phyloP scores from a whole-genome alignment of 2,797 vertebrate species.

The Poliocrania exsul region DNA sequence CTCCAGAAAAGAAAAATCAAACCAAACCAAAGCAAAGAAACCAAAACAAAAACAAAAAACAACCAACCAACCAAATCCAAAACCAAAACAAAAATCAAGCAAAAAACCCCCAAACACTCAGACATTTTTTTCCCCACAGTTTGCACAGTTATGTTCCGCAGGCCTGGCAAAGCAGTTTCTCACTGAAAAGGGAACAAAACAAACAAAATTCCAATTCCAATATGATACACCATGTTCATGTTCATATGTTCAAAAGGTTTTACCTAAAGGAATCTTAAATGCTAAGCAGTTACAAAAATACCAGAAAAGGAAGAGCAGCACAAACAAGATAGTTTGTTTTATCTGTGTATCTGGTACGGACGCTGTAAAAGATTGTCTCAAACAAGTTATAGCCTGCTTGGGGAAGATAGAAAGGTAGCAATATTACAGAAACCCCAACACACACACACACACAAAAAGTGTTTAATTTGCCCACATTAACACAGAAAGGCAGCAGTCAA shows the following conservation, averaged over 20 bases:
- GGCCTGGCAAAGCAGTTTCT: background rate
- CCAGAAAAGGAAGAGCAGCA: background rate
- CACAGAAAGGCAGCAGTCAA: background rate
- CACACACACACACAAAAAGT: background rate
- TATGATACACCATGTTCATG: background rate
- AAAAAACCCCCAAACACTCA: too few species aligned
- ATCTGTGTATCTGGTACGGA: background rate
- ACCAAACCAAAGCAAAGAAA: too few species aligned
- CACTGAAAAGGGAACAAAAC: background rate
- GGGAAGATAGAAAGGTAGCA: background rate
- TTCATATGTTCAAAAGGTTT: background rate
- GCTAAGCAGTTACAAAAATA: background rate
- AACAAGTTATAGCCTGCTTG: background rate
- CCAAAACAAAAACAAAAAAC: too few species aligned
- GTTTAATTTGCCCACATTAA: background rate
- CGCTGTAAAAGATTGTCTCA: background rate
- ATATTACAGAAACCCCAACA: background rate
- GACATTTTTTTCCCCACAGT: background rate
- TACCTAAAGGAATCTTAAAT: background rate
- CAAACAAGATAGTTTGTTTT: background rate
- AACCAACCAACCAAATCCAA: too few species aligned
- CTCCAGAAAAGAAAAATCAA: background rate
- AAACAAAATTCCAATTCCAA: background rate
- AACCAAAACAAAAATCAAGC: too few species aligned
- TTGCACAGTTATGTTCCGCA: background rate